phyloP scores from a whole-genome alignment of 2,797 vertebrate species.

The Apogon talboti region DNA sequence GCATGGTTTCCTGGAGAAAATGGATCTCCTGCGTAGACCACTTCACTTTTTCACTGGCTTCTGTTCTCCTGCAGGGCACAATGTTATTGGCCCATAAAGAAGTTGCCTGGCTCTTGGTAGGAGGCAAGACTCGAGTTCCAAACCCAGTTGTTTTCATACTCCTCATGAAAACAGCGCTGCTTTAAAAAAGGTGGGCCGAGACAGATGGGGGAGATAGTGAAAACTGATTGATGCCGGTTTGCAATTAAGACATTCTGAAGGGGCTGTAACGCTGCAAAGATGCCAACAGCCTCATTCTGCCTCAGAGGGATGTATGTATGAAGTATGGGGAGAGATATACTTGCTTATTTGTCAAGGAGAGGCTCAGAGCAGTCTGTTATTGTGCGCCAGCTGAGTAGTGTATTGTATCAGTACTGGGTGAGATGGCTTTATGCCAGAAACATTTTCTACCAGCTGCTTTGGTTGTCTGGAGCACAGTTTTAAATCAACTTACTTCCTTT shows the following conservation, averaged over 20 bases:
- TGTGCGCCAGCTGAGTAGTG: slow-evolving; percentile 18
- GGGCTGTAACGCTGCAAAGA: neutral
- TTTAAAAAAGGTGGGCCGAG: slow-evolving; percentile 20
- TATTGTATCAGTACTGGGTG: neutral
- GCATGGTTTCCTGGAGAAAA: slow-evolving; percentile 47
- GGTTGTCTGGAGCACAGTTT: slow-evolving; percentile 21
- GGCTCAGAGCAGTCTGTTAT: slow-evolving; percentile 1
- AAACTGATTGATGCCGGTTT: slow-evolving; percentile 24
- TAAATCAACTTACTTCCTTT: slow-evolving; percentile 45
- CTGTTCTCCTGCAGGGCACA: slow-evolving; percentile 59
- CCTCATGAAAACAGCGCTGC: slow-evolving; percentile 27
- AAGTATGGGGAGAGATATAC: slow-evolving; percentile 5
- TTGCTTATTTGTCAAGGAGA: slow-evolving; percentile 17
- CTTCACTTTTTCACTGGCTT: slow-evolving; percentile 48
- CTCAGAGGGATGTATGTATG: neutral
- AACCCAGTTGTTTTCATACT: slow-evolving; percentile 35
- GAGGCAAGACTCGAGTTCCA: slow-evolving; percentile 46
- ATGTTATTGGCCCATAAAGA: slow-evolving; percentile 71
- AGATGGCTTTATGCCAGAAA: slow-evolving; percentile 33
- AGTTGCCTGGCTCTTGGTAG: slow-evolving; percentile 47
- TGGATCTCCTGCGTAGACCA: slow-evolving; percentile 32
- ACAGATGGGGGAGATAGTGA: neutral
- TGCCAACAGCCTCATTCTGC: slow-evolving; percentile 15
- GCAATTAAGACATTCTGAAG: slow-evolving; percentile 22
- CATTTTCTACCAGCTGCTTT: slow-evolving; percentile 50